phyloP scores from a whole-genome alignment of 2,113 vertebrate species.

The human region DNA sequence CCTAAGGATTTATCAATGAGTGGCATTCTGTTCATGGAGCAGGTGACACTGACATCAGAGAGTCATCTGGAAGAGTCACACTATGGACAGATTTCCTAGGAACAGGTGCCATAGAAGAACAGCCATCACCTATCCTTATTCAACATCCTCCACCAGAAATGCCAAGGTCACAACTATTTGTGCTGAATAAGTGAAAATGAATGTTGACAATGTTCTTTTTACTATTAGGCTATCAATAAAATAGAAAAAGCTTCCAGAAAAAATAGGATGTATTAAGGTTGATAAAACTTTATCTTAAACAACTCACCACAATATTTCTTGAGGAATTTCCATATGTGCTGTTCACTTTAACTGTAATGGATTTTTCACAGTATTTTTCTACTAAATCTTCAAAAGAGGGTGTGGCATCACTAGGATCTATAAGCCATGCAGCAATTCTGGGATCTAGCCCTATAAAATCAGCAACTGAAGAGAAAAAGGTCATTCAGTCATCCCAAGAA shows the following conservation, averaged over 20 bases:
- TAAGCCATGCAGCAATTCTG: slow-evolving; percentile 92
- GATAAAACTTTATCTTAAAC: neutral
- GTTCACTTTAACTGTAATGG: slow-evolving; percentile 21
- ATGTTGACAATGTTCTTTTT: neutral
- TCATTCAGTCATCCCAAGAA: neutral
- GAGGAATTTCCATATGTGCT: slow-evolving; percentile 42
- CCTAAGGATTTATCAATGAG: neutral
- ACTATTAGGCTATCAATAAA: neutral
- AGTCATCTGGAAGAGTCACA: neutral
- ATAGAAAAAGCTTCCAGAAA: neutral
- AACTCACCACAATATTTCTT: slow-evolving; percentile 81
- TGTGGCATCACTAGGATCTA: slow-evolving; percentile 89
- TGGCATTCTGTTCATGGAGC: neutral
- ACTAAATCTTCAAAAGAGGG: slow-evolving; percentile 89
- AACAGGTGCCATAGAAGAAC: neutral
- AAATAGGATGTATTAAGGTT: neutral
- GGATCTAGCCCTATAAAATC: slow-evolving; percentile 89
- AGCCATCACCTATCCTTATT: neutral
- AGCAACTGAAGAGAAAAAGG: slow-evolving; percentile 82
- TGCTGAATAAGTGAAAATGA: neutral
- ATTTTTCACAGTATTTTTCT: slow-evolving; percentile 83
- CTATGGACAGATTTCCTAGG: neutral
- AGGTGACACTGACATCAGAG: neutral
- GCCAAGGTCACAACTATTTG: neutral
- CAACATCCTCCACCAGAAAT: neutral